Base-by-base conservation (phyloP, 2,888 invertebrate genomes). In the Drosophila lutescens region DNA sequence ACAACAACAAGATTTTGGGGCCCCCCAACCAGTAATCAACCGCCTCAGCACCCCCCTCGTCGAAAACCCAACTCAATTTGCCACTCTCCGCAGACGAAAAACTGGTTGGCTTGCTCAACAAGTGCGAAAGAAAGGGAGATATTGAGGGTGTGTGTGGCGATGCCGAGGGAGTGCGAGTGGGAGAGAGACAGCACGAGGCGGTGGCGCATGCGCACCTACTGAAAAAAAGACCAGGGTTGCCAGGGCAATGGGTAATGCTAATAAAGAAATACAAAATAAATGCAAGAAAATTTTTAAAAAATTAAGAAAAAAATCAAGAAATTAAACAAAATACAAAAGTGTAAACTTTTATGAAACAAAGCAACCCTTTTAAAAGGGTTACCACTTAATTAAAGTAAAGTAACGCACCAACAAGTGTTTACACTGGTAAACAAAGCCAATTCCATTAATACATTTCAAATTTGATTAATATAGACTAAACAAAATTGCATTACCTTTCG, bases 1-100 rank as follows among this genome's bases (percentile, higher is more conserved):
- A n/a, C 63, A 72, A n/a, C 63, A 72, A 54, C 50, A 72, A 50
- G 80, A 74, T 86, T 76, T 84, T 73, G 74, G 74, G 56, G 34
- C 26, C 8, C 49, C 20, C 63, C 61, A 73, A 80, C 55, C 60
- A 63, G 63, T 47, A 58, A 61, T 61, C 40, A 34, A 62, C 30
- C 46, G 46, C 46, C 46, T 47, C 47, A 47, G 32, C 17, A 43
- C 20, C 30, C 30, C 30, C 30, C 30, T 10, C 6, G 40, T 49
- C 10, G 10, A 53, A 46, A 61, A 41, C 46, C 41, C 44, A 60
- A 34, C 55, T 15, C 34, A 65, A 36, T 41, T 40, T 32, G 46
- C 49, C 54, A 43, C 54, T 43, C 43, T 55, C 54, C 54, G 20
- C 54, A 50, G 50, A 50, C 50, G 30, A 49, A 41, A 56, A 56